Percentiles rank a stretch among this genome's conserved stretches.
phyloP scores from a whole-genome alignment of 2,113 vertebrate genomes.

The Anhinga anhinga region DNA sequence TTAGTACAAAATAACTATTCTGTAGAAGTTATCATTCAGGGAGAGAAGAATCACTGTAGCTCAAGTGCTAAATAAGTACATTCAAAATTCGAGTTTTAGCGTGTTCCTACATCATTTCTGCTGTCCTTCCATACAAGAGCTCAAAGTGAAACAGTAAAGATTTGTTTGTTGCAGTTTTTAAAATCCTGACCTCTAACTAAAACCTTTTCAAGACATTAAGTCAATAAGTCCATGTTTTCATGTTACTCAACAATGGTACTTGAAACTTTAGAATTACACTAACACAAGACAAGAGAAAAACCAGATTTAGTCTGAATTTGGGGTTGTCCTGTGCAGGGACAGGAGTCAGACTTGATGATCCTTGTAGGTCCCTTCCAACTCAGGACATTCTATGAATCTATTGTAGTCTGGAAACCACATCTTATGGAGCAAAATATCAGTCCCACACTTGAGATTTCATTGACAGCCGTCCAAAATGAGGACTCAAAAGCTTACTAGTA shows the following conservation, averaged over 20 bases:
- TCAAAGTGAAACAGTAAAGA: not conserved
- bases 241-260: not conserved
- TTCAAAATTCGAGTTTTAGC: not conserved
- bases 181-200: not conserved
- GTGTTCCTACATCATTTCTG: not conserved
- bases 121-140: not conserved
- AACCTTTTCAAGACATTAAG: not conserved
- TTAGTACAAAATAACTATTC: not conserved
- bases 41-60: not conserved
- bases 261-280: not conserved
- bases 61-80: not conserved
- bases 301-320: not conserved
- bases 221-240: not conserved
- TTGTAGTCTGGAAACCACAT: not conserved
- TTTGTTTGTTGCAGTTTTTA: not conserved
- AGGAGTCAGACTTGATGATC: no score
- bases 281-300: accelerated
- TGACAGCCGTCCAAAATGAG: not conserved
- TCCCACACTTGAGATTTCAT: not conserved
- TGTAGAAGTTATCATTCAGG: not conserved
- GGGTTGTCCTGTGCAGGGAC: no score
- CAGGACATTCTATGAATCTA: not conserved
- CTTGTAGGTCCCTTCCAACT: no score
- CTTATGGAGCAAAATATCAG: not conserved
- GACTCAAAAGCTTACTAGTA: not conserved